Evolutionary conservation across 2,113 vertebrate species (phyloP), one percentile per base, ranked within the genome.

Genomic region (Poecile atricapillus): DNA sequence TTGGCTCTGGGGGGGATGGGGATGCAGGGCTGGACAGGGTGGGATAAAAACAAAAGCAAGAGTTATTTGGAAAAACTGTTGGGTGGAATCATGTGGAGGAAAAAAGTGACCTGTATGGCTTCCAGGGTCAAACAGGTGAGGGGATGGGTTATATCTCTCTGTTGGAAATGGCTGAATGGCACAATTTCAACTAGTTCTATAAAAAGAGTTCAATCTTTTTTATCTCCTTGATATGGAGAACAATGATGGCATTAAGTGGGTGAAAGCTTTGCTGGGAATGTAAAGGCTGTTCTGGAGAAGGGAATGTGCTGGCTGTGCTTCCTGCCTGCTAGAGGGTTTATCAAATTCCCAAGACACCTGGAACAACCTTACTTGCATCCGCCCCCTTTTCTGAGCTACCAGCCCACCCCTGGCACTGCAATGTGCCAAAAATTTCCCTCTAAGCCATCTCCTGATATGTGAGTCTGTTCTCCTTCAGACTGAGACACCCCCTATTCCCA

Each of bases 61-160:
- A 64, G 47, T 77, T 87, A 80, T 88, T 53, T 59, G 93, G 90
- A 96, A 96, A 94, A 93, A 76, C 15, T 23, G 56, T 49, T 63
- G 20, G 60, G 35, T 86, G 79, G 93, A 90, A 96, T 49, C 62
- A 74, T 11, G 60, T 56, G 73, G 25, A 81, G 92, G 83, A 83
- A 75, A 87, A 81, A 47, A 75, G 86, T 70, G 75, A 87, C 75
- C 27, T 2, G 5, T 9, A 9, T 10, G 92, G 75, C 62, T 88
- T 19, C 21, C 27, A 33, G 85, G 13, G n/a, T 71, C 76, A 62
- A 53, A 82, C 20, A 82, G 91, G 74, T 43, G 82, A 69, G 44
- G 31, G 73, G 44, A 28, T 46, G 28, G 46, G 62, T 79, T 53
- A 13, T 10, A 39, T 52, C 44, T 35, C 31, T 58, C 4, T 9